phyloP scores from a whole-genome alignment of 2,888 invertebrate species.

The Dorcus parallelipipedus region DNA sequence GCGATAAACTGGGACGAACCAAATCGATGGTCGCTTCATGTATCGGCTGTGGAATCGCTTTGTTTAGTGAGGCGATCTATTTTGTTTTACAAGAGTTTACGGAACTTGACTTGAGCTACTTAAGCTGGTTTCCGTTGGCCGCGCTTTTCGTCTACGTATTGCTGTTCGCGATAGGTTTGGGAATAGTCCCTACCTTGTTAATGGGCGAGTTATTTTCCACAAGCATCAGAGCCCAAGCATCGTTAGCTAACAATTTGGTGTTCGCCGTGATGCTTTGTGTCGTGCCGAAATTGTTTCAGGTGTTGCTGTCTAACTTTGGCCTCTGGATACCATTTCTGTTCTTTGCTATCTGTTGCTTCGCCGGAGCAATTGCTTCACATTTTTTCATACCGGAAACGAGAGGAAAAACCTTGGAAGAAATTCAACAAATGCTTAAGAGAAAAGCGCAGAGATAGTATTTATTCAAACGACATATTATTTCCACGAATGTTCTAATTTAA shows the following conservation, averaged over 20 bases:
- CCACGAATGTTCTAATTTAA: too few relatives aligned
- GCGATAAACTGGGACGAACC: slow-evolving; percentile 22
- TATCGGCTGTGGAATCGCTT: slow-evolving; percentile 24
- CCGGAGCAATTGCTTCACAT: slow-evolving; percentile 31
- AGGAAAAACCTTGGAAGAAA: slow-evolving; percentile 43
- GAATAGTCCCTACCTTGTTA: slow-evolving; percentile 37
- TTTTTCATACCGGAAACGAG: slow-evolving; percentile 42
- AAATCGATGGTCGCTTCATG: slow-evolving; percentile 31
- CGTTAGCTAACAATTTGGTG: slow-evolving; percentile 31
- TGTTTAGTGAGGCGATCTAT: slow-evolving; percentile 29
- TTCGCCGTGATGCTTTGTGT: slow-evolving; percentile 29
- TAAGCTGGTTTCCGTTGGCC: slow-evolving; percentile 37
- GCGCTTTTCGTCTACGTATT: slow-evolving; percentile 35
- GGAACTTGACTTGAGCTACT: slow-evolving; percentile 23
- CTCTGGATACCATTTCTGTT: slow-evolving; percentile 37
- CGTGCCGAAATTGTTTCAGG: slow-evolving; percentile 36
- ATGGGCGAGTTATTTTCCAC: slow-evolving; percentile 38
- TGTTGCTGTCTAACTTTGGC: slow-evolving; percentile 33
- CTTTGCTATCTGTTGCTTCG: slow-evolving; percentile 32
- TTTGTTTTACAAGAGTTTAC: slow-evolving; percentile 29
- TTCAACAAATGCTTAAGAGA: slow-evolving; percentile 38
- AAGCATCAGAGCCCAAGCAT: slow-evolving; percentile 37
- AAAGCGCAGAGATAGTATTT: too few relatives aligned
- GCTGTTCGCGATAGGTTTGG: slow-evolving; percentile 31
- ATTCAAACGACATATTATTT: too few relatives aligned